Evolutionary conservation across 2,888 invertebrate genomes (phyloP).

Genomic region (Rotaria socialis): DNA sequence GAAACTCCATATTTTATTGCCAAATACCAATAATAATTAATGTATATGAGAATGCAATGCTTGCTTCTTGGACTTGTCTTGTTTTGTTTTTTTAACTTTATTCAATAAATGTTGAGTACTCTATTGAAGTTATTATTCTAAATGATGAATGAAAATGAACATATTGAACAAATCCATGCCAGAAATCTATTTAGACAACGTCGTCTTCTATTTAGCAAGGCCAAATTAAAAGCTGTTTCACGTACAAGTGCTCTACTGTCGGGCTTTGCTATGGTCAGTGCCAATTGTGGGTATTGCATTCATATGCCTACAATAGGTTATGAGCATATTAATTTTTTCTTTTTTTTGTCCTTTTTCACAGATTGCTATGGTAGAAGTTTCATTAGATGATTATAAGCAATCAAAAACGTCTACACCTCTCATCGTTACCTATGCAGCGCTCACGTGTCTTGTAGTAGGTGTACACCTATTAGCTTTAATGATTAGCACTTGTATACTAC

Average conservation of each 20-base stretch:
- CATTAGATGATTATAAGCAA: constrained; percentile 33
- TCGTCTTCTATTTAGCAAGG: constrained; percentile 69
- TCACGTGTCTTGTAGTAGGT: constrained; percentile 83
- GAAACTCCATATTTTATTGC: not conserved
- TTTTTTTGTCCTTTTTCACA: not conserved
- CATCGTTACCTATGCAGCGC: constrained; percentile 65
- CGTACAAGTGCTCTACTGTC: constrained; percentile 85
- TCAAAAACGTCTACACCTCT: not conserved
- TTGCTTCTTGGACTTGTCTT: not conserved
- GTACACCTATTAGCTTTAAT: constrained; percentile 89
- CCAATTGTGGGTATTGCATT: not conserved
- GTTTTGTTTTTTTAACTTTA: not conserved
- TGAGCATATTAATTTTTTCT: not conserved
- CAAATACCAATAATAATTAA: not conserved
- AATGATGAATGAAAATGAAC: not conserved
- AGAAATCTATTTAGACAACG: not conserved
- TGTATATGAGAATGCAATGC: not conserved
- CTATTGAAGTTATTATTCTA: not conserved
- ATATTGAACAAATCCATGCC: not conserved
- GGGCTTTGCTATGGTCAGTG: constrained; percentile 78
- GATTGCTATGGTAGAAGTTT: constrained; percentile 42
- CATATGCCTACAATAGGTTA: not conserved
- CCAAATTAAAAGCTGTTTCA: constrained; percentile 87
- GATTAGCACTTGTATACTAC: constrained; percentile 90
- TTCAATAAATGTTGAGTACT: not conserved